Evolutionary conservation across 2,888 invertebrate species (phyloP).

Genomic region (Arge pagana): DNA sequence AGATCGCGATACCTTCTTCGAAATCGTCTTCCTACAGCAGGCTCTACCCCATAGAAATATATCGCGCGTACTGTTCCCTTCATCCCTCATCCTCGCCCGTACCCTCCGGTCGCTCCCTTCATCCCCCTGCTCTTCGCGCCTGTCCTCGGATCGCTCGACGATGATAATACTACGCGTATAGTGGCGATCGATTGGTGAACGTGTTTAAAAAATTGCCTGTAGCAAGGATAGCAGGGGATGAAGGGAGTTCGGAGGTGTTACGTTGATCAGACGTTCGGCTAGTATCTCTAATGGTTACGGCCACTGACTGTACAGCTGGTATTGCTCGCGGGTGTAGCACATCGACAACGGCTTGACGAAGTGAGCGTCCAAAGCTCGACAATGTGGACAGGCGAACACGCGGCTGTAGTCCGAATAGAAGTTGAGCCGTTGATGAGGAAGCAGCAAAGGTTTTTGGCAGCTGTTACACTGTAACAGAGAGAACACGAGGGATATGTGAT

Average conservation of each 20-base stretch:
- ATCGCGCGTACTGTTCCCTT: too few species aligned
- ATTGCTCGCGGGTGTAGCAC: constrained; percentile 79
- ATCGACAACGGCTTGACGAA: constrained; percentile 89
- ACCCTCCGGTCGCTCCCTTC: too few species aligned
- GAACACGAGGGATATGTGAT: constrained; percentile 22
- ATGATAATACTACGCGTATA: too few species aligned
- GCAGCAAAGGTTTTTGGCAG: constrained; percentile 86
- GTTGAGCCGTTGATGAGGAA: constrained; percentile 84
- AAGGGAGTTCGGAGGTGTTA: constrained; percentile 44
- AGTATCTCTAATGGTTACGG: constrained; percentile 71
- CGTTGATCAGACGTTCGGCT: constrained; percentile 43
- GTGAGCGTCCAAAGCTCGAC: constrained; percentile 88
- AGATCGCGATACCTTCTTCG: too few species aligned
- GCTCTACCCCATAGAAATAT: too few species aligned
- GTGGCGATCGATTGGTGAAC: constrained; percentile 5
- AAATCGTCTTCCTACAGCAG: too few species aligned
- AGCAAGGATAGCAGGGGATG: constrained; percentile 49
- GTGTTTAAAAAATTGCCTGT: constrained; percentile 37
- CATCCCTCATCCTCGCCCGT: too few species aligned
- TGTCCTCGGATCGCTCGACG: too few species aligned
- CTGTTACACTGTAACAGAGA: constrained; percentile 79
- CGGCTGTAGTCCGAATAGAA: constrained; percentile 96
- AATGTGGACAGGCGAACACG: constrained; percentile 88
- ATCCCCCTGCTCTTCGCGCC: too few species aligned
- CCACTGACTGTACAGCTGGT: constrained; percentile 75